Evolutionary conservation across 2,797 vertebrate genomes (phyloP).

Genomic region (Sebastes matsubarae): DNA sequence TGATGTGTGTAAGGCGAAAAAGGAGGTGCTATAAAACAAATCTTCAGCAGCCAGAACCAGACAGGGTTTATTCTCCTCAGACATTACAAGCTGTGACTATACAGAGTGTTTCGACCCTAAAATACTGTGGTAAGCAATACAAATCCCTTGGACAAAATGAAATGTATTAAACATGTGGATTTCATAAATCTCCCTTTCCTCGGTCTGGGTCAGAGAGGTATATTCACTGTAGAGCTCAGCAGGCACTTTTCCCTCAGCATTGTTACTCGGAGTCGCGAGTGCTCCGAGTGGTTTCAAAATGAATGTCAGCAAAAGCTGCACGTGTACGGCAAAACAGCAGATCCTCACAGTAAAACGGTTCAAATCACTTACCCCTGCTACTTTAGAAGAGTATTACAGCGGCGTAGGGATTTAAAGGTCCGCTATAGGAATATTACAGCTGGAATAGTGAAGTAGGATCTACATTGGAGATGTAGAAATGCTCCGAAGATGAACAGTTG

Average conservation of each 20-base stretch:
- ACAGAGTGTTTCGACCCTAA: constrained; percentile 76
- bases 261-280: constrained; percentile 70
- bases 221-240: constrained; percentile 78
- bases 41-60: constrained; percentile 68
- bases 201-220: constrained; percentile 80
- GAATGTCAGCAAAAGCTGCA: constrained; percentile 79
- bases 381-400: constrained; percentile 64
- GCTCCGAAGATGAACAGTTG: constrained; percentile 39
- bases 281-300: constrained; percentile 75
- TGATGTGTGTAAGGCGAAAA: constrained; percentile 64
- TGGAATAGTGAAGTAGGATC: constrained; percentile 25
- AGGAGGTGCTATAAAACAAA: constrained; percentile 73
- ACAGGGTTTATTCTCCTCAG: constrained; percentile 77
- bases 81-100: constrained; percentile 79
- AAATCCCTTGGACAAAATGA: constrained; percentile 87
- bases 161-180: constrained; percentile 89
- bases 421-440: constrained; percentile 47
- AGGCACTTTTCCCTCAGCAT: constrained; percentile 69
- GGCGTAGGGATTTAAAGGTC: constrained; percentile 59
- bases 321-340: constrained; percentile 65
- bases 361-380: constrained; percentile 74
- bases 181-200: constrained; percentile 84
- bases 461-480: constrained; percentile 37
- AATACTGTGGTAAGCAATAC: constrained; percentile 83
- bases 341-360: constrained; percentile 70